A percentile compares a stretch with the other conserved stretches of the same genome.
Evolutionary conservation across 2,888 invertebrate species (phyloP).

Genomic region (Seira musarum): DNA sequence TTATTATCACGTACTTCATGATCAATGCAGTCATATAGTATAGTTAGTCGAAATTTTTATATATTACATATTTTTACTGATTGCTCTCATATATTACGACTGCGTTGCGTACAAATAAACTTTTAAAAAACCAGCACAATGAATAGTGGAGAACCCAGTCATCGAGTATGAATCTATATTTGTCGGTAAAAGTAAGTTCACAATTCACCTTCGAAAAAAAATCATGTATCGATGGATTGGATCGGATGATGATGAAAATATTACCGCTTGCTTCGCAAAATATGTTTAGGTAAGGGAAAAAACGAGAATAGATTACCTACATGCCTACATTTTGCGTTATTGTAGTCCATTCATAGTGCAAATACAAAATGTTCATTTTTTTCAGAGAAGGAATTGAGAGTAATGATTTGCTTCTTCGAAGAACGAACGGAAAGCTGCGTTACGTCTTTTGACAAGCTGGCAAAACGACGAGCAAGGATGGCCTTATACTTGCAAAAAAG

Average conservation of each 20-base stretch:
- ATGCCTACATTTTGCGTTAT: too few relatives aligned
- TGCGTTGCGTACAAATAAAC: too few relatives aligned
- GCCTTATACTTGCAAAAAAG: conserved; percentile 52
- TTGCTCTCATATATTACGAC: too few relatives aligned
- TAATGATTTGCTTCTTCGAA: background rate
- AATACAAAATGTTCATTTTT: too few relatives aligned
- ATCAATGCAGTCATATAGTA: background rate
- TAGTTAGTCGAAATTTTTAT: too few relatives aligned
- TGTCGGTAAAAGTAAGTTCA: background rate
- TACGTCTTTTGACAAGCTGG: background rate
- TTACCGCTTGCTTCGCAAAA: background rate
- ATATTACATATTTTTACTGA: background rate
- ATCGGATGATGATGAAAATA: background rate
- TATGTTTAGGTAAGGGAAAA: background rate
- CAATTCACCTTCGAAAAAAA: conserved; percentile 2
- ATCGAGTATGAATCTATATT: background rate
- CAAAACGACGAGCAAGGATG: conserved; percentile 19
- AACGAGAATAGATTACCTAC: background rate
- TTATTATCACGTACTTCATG: conserved; percentile 9
- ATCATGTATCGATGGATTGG: background rate
- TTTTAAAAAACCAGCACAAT: too few relatives aligned
- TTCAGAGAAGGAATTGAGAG: background rate
- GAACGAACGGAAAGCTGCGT: background rate
- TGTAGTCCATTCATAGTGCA: too few relatives aligned
- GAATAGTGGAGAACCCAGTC: too few relatives aligned